These are phyloP conservation scores for Scrobipalpa atriplicella DNA, from an alignment of 2,888 invertebrate species.

Conservation along the genomic window DNA sequence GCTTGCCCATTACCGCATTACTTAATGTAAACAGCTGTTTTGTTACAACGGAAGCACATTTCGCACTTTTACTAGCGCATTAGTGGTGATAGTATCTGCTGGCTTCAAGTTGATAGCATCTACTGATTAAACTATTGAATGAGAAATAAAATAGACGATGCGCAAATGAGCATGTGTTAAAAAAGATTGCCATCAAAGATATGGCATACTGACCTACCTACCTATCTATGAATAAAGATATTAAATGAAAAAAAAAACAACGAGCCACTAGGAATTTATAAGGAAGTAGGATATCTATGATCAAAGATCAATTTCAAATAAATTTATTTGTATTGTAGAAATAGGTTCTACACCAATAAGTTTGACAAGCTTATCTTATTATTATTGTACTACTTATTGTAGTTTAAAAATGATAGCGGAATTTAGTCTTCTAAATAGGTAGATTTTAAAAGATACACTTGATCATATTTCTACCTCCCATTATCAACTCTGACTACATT, in stretches of 20 bases:
- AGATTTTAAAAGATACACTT: too few species aligned
- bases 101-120: conserved; percentile 15
- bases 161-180: background rate
- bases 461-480: too few species aligned
- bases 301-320: background rate
- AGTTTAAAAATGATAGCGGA: too few species aligned
- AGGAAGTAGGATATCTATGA: background rate
- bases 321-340: too few species aligned
- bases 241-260: background rate
- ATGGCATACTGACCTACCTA: background rate
- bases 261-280: background rate
- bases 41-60: conserved; percentile 55
- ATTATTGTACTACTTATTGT: too few species aligned
- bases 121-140: background rate
- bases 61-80: conserved; percentile 42
- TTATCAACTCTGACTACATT: too few species aligned
- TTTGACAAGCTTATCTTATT: too few species aligned
- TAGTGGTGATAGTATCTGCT: background rate
- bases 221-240: background rate
- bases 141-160: background rate
- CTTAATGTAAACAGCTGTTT: conserved; percentile 65
- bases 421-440: too few species aligned
- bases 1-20: background rate
- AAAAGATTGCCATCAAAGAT: background rate
- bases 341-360: too few species aligned